Evolutionary conservation across 2,888 invertebrate genomes (phyloP).

Genomic region (Drosophila acutilabella): DNA sequence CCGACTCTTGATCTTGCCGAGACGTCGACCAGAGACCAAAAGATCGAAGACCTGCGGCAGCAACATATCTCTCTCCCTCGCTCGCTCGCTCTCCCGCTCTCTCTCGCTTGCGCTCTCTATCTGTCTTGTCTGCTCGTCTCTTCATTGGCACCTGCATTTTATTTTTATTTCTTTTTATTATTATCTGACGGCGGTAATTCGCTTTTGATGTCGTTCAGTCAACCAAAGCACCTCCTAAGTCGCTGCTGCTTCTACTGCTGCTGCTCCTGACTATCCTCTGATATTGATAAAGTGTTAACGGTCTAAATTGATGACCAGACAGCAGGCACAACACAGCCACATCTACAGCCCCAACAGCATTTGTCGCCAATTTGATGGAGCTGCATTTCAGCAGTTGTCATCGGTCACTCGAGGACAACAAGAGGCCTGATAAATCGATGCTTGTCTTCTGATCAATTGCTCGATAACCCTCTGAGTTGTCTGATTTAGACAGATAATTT

Average conservation of each 20-base stretch:
- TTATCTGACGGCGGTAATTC: constrained; percentile 59
- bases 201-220: constrained; percentile 61
- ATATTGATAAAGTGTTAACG: constrained; percentile 65
- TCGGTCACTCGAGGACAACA: constrained; percentile 19
- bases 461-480: constrained; percentile 34
- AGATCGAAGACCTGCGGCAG: constrained; percentile 50
- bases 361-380: constrained; percentile 61
- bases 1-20: constrained; percentile 59
- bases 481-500: constrained; percentile 21
- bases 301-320: constrained; percentile 48
- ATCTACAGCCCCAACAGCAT: constrained; percentile 33
- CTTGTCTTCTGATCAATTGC: constrained; percentile 36
- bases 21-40: constrained; percentile 26
- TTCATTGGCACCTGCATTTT: constrained; percentile 59
- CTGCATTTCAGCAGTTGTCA: constrained; percentile 52
- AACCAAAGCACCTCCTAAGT: constrained; percentile 59
- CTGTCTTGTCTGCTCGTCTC: constrained; percentile 13
- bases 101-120: constrained; percentile 12
- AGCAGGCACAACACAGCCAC: constrained; percentile 15
- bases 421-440: constrained; percentile 39
- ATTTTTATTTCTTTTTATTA: constrained; percentile 33
- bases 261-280: constrained; percentile 29
- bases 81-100: neutral
- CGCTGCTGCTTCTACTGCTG: constrained; percentile 14
- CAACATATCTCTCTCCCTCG: neutral